Percentiles rank a stretch among this genome's conserved stretches.
Evolutionary conservation across 35 echinoderm and acorn worm genomes (phyloP).

Genomic region (Lytechinus pictus): DNA sequence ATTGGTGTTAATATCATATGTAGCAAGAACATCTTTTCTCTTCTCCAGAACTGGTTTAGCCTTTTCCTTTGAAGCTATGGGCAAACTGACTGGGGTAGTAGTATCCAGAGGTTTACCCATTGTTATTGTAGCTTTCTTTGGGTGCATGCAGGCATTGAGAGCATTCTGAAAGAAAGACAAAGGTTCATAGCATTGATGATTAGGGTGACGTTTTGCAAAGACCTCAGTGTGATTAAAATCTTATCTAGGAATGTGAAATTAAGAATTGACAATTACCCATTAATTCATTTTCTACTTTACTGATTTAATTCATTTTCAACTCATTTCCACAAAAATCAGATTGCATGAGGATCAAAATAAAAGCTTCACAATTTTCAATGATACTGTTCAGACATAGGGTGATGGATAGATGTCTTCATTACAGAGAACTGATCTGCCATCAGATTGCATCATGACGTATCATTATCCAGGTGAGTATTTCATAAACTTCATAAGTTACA

Average conservation of each 20-base stretch:
- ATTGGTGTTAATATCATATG: slow-evolving; percentile 88
- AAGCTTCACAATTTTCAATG: not conserved
- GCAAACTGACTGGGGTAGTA: slow-evolving; percentile 21
- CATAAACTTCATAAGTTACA: no score
- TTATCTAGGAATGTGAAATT: no score
- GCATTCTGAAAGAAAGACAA: slow-evolving; percentile 66
- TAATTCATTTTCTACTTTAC: no score
- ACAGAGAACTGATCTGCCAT: slow-evolving; percentile 9
- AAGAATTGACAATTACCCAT: no score
- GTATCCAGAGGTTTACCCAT: slow-evolving; percentile 32
- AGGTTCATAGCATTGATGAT: not conserved
- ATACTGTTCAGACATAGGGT: slow-evolving; percentile 36
- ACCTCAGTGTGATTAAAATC: no score
- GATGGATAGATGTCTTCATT: slow-evolving; percentile 49
- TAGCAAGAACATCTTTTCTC: slow-evolving; percentile 70
- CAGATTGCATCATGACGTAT: not conserved
- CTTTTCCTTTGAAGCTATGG: slow-evolving; percentile 46
- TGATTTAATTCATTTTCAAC: no score
- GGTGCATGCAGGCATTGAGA: slow-evolving; percentile 59
- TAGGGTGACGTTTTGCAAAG: not conserved
- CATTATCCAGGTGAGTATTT: not conserved
- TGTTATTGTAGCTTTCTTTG: slow-evolving; percentile 34
- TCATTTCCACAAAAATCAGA: no score
- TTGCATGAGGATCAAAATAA: no score
- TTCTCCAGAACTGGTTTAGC: slow-evolving; percentile 68